Evolutionary conservation across 92 coral and sea anemone species (phyloP), one percentile per base, ranked within the genome.

Genomic region (Desmophyllum pertusum): DNA sequence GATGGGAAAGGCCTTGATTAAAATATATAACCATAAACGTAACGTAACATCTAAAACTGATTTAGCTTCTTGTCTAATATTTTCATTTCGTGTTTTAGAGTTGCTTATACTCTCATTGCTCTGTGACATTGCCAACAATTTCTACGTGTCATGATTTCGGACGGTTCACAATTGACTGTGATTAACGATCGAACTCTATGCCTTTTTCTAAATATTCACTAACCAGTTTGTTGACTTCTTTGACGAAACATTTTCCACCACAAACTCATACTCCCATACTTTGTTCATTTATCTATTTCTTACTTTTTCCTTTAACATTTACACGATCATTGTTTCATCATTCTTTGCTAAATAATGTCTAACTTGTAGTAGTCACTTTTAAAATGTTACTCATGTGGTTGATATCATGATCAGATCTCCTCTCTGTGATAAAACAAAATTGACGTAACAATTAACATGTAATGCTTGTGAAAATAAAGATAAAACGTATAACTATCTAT

Each of bases 1-100:
- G 84, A 79, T 29, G 84, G 84, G 84, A 79, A 79, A 65, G 84
- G 84, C 8, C 30, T 19, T 40, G n/a, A 35, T 18, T 36, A 36
- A 48, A 6, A 39, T 4, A 27, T 18, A 18, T 53, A 48, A 75
- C 35, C 10, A 63, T 9, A 21, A 39, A 0, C 4, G 10, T 31
- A 31, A 45, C 61, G 5, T 30, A 45, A 74, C 38, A 7, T 15
- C 5, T 43, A 3, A 45, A 19, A 23, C 31, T 77, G 51, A 57
- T 41, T 3, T 18, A 67, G 35, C n/a, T 27, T 23, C 15, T 73
- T 31, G 6, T 8, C n/a, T 46, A 14, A 18, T 50, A 14, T 31
- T 41, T 46, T 41, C 42, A 74, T 27, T 1, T 18, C 63, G n/a
- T 8, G 21, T 25, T 14, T 29, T 25, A 8, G 30, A 33, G 15